These are phyloP conservation scores for Crotalus helleri DNA, from an alignment of 2,113 vertebrate genomes.

Conservation along the genomic window DNA sequence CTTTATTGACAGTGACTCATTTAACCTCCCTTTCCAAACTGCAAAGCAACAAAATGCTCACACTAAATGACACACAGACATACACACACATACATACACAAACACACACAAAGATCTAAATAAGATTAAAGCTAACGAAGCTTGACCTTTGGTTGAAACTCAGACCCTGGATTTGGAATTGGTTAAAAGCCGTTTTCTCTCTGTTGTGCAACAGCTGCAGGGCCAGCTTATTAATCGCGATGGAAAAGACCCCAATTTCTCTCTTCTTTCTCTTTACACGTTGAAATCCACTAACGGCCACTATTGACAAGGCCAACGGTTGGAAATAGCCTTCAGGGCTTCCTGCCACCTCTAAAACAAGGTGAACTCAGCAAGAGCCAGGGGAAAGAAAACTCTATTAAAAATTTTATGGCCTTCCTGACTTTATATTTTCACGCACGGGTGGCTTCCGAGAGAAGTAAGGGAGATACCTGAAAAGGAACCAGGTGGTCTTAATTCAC, in stretches of 20 bases:
- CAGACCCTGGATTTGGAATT: not conserved
- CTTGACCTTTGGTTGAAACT: not conserved
- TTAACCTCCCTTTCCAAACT: not conserved
- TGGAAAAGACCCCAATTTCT: not conserved
- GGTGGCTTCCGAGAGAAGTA: not conserved
- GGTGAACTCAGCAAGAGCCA: not conserved
- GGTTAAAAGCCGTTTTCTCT: not conserved
- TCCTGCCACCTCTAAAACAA: not conserved
- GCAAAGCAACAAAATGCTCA: not conserved
- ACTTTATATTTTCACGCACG: slow-evolving; percentile 51
- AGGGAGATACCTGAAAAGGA: not conserved
- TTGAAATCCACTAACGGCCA: not conserved
- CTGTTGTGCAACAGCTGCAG: not conserved
- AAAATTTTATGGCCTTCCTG: slow-evolving; percentile 50
- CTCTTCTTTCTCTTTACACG: not conserved
- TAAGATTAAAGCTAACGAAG: not conserved
- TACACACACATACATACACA: not conserved
- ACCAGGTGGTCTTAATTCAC: slow-evolving; percentile 47
- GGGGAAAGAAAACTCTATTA: not conserved
- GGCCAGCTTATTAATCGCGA: not conserved
- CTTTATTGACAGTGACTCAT: not conserved
- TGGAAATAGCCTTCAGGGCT: not conserved
- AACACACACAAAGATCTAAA: not conserved
- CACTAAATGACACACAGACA: too few species aligned
- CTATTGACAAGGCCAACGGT: not conserved